Evolutionary conservation across 1,140 invertebrate species (phyloP), one percentile per base, ranked within the genome.

Genomic region (Aphelenchoides avenae): DNA sequence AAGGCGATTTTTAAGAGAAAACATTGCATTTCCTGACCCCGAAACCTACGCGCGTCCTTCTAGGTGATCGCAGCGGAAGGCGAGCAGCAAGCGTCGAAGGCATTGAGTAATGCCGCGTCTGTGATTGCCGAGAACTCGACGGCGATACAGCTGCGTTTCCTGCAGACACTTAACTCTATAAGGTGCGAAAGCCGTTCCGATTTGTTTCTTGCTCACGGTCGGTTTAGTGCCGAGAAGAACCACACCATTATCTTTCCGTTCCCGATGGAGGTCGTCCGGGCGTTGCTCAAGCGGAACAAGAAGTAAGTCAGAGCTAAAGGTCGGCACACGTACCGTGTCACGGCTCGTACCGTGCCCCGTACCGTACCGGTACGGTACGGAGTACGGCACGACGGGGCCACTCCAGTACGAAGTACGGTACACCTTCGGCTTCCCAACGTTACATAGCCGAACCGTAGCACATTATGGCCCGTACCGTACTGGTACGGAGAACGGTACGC

Each of bases 151-250:
- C 78, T 85, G 2, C 78, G 83, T 18, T 84, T 85, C 66, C 71
- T 84, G 27, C 84, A 94, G 82, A 92, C 91, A 6, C 80, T 96
- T 50, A 94, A 88, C 78, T 87, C 88, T 5, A 93, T 96, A 78
- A 61, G 68, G 69, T 69, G 42, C 22, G 13, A 18, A 13, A 18
- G 34, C 13, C 13, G 18, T 36, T 36, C 18, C 34, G 18, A 18
- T 36, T 36, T 36, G 13, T n/a, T 36, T 13, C 13, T 13, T 13
- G 18, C 18, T n/a, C 34, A 13, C 13, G 34, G 34, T n/a, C 18
- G 18, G 34, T 54, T 55, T 33, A 59, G 59, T 27, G 77, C 78
- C 9, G 78, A 79, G 59, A 80, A 79, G 63, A 80, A 80, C 43
- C 78, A 76, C 1, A 79, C 78, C 13, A 75, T 79, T 13, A 71